Base-by-base conservation (phyloP, 2,113 vertebrate species). In the Emberiza fucata region DNA sequence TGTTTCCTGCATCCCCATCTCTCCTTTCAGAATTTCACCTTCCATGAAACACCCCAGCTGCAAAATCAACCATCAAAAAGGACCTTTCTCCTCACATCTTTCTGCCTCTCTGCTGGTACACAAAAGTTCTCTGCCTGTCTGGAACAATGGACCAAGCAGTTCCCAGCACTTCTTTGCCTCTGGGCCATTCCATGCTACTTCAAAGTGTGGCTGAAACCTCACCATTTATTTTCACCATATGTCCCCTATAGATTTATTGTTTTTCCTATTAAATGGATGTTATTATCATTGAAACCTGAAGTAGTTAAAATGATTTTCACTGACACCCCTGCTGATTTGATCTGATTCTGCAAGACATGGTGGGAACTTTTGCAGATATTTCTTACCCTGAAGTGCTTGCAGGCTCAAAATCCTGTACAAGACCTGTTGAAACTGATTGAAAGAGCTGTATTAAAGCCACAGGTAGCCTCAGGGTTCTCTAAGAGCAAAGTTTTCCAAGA, bases 161-260 rank as follows among this genome's bases (percentile, higher is more conserved):
- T 94, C 21, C 27, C 84, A 66, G 53, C 3, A 3, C 11, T 71
- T 54, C 69, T 94, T 90, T 85, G 44, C 70, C 73, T 87, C 78
- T 60, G 44, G 61, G 44, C 17, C 56, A 60, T 79, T 76, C 56
- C 37, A 48, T n/a, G 14, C 14, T 81, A 85, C 53, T 95, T 91
- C 87, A 91, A 96, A 89, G 44, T 25, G 56, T 14, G 47, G 37
- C 71, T 92, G 66, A 95, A 95, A 86, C 91, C 48, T 88, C 76
- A 60, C 29, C 39, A 29, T 81, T 94, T 89, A 51, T 92, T 96
- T 92, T 77, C 48, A 56, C 33, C 40, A 12, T 51, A 61, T 4
- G 1, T 63, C 3, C 29, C 6, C 24, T 44, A 24, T 23, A 71
- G 39, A 81, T 71, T 70, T 91, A 75, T 79, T 81, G 40, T 24